Evolutionary conservation across 64 coral and sea anemone species (phyloP).

Genomic region (Anthopleura sola): DNA sequence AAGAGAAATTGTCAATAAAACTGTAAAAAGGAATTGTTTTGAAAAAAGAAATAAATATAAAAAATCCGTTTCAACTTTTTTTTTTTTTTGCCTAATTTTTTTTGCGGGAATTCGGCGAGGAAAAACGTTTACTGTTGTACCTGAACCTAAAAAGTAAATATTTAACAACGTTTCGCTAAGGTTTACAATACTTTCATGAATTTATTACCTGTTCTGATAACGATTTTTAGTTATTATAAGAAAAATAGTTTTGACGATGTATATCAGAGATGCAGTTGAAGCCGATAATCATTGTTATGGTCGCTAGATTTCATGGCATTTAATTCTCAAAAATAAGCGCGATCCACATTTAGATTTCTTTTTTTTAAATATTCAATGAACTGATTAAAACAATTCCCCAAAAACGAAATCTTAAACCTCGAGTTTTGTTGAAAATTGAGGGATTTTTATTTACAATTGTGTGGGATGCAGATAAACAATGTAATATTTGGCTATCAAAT

Average conservation of each 20-base stretch:
- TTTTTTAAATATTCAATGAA: background rate
- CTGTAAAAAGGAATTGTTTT: background rate
- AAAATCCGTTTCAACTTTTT: background rate
- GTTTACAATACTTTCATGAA: no score
- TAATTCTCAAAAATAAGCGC: background rate
- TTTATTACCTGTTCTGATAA: background rate
- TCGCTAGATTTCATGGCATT: background rate
- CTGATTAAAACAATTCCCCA: background rate
- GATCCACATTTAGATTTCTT: background rate
- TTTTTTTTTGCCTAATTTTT: background rate
- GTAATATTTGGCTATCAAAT: background rate
- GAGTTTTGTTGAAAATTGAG: background rate
- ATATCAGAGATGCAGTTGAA: background rate
- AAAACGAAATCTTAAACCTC: background rate
- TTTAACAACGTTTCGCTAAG: no score
- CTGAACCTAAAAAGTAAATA: background rate
- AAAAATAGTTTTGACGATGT: background rate
- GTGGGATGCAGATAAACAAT: no score
- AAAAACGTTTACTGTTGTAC: background rate
- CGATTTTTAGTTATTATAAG: background rate
- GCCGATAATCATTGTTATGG: background rate
- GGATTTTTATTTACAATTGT: background rate
- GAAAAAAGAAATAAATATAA: background rate
- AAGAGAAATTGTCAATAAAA: background rate
- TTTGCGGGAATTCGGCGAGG: background rate